Base-by-base conservation (phyloP, 1,140 invertebrate species). In the Heliothis subflexa region DNA sequence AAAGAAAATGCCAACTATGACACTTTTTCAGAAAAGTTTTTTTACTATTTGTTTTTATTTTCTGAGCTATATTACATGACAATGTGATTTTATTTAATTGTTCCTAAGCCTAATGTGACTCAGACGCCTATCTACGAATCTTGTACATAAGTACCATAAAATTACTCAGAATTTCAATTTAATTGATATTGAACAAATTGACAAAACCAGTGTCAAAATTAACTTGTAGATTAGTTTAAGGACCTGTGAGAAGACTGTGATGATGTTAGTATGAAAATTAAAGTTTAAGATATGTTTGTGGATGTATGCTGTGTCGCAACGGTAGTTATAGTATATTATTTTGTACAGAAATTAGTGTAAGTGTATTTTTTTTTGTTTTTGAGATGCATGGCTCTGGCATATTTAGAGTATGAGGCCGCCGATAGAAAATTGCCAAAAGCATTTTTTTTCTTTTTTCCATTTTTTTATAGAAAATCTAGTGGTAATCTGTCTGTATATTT, bases 201-300 rank as follows among this genome's bases (percentile, higher is more conserved):
- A 79, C 80, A 79, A 80, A 76, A 83, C 66, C 71, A 80, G 82
- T 85, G 81, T 83, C 78, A 78, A 81, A 75, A 59, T 68, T 79
- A 76, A 66, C 28, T 25, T 25, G 76, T 83, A 81, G 82, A 55
- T 83, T 86, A 83, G 81, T 82, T 59, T 91, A 91, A 87, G 81
- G 79, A 86, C 57, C 84, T 90, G 88, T 91, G 85, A 88, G 88
- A 92, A 92, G 90, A 93, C 91, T 93, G 91, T 93, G 91, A 92
- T 93, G 90, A 91, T 79, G 89, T 85, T 91, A 86, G 82, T 83
- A 85, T 88, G 86, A 82, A 83, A 85, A 85, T 81, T 88, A 87
- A 82, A 78, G 66, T 47, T 85, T 40, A 86, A 82, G 82, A 84
- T 75, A 85, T 84, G 84, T 83, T 81, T 88, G 83, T 80, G 83